Base-by-base conservation (phyloP, 2,888 invertebrate species). In the Drosophila lacicola region DNA sequence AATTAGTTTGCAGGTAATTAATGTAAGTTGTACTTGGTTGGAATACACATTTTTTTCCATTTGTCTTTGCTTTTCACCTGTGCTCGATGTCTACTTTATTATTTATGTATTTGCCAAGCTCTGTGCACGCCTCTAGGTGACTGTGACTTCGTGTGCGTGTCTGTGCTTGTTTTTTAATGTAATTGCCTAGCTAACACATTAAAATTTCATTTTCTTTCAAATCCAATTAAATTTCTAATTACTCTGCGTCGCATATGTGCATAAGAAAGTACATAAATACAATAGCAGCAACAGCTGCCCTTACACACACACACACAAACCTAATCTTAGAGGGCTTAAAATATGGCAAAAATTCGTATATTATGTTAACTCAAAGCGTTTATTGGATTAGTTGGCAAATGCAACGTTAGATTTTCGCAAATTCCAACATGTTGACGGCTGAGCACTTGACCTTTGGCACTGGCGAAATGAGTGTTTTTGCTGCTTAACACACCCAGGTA, bases 191-290 rank as follows among this genome's bases (percentile, higher is more conserved):
- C 56, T 54, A 63, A 58, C 46, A 62, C 70, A 84, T 84, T 86
- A 84, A 85, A 88, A 83, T 85, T 84, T 88, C 66, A 84, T 84
- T 80, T 76, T 72, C 83, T 65, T 73, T 62, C 55, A 78, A 85
- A 88, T 78, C 84, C 86, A 84, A 88, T 84, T 84, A 84, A 85
- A 86, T 86, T 84, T 80, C 86, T 70, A 75, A 84, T 84, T 84
- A 88, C 70, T 76, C 80, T 80, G 71, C 73, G 62, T 58, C 60
- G 57, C 76, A 73, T 64, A 84, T 70, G 78, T 46, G 54, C 67
- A 41, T 25, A 58, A 69, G 50, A 42, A 62, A 65, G 68, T 75
- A 46, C 36, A 67, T 70, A 25, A 61, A 55, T 37, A 79, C 82
- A 73, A 79, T 34, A 67, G 49, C 47, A 53, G 19, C n/a, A 33